Base-by-base conservation (phyloP, 2,113 vertebrate species). In the Condylura cristata region DNA sequence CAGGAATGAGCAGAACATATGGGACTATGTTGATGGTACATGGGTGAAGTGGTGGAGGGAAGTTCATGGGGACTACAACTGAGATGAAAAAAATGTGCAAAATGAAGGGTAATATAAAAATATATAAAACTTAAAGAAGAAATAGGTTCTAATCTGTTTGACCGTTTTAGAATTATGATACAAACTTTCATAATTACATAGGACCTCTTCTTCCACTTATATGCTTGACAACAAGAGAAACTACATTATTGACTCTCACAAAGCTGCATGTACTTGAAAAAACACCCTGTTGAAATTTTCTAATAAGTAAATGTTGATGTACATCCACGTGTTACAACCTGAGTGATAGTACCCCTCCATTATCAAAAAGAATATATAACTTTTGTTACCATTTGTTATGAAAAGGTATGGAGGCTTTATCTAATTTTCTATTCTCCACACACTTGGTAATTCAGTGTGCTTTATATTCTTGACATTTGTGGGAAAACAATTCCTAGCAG, bases 171-270 rank as follows among this genome's bases (percentile, higher is more conserved):
- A 89, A 84, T 53, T 48, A 46, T 20, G 65, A 24, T 58, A 30
- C 16, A 78, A 48, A 72, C 46, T 53, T 82, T 94, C 66, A 46
- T 8, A 86, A 74, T 82, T 79, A 80, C 26, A 89, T 95, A 39
- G 2, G 44, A 89, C 58, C 39, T 89, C 39, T 94, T 80, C 44
- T 70, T 93, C 83, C 0, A 89, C 44, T 83, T 76, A 71, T 86
- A 91, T n/a, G 24, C 7, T 56, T 56, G n/a, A 90, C 88, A 63
- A 68, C 61, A 68, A 82, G 3, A 80, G 17, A 75, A 90, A 37
- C 58, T 70, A 78, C 53, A 39, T 5, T 63, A 61, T 37, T 71
- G 24, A 60, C 51, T 88, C 16, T 17, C 48, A 61, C 34, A 44
- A 89, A 84, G 72, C 9, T 78, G 7, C 30, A 53, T 8, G 13